Evolutionary conservation across 2,888 invertebrate genomes (phyloP).

Genomic region (Carpatolechia fugitivella): DNA sequence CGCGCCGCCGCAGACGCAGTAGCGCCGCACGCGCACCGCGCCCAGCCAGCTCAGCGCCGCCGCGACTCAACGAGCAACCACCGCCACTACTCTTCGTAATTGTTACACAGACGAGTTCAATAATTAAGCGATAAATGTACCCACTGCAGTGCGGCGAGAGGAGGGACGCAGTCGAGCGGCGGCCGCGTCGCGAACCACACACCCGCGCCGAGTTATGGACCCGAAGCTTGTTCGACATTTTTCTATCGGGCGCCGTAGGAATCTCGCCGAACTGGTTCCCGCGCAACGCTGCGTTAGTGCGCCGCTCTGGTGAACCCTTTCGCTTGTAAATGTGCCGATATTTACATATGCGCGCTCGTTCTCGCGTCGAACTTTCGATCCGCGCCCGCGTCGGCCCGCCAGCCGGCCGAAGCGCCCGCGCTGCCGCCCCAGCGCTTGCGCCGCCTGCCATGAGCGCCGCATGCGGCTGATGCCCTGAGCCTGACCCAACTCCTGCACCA

Average conservation of each 20-base stretch:
- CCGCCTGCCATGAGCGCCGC: slow-evolving; percentile 69
- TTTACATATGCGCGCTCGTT: slow-evolving; percentile 78
- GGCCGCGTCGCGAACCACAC: slow-evolving; percentile 72
- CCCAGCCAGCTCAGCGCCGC: slow-evolving; percentile 51
- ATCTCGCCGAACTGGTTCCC: slow-evolving; percentile 83
- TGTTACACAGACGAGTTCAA: slow-evolving; percentile 74
- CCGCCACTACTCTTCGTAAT: slow-evolving; percentile 63
- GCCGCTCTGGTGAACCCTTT: slow-evolving; percentile 79
- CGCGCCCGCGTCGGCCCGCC: slow-evolving; percentile 55
- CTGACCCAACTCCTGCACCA: slow-evolving; percentile 5
- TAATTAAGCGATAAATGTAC: slow-evolving; percentile 78
- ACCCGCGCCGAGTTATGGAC: slow-evolving; percentile 66
- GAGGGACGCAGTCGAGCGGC: slow-evolving; percentile 74
- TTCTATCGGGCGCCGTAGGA: slow-evolving; percentile 81
- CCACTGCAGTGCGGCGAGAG: slow-evolving; percentile 66
- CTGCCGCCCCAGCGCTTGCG: slow-evolving; percentile 54
- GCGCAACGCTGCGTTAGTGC: slow-evolving; percentile 77
- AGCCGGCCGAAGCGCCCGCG: slow-evolving; percentile 27
- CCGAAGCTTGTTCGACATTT: slow-evolving; percentile 76
- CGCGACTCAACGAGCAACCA: slow-evolving; percentile 51
- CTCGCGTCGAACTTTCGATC: slow-evolving; percentile 78
- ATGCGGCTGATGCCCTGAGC: slow-evolving; percentile 42
- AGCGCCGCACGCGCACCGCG: slow-evolving; percentile 61
- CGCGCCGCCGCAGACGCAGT: slow-evolving; percentile 60
- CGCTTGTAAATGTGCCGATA: slow-evolving; percentile 80